Evolutionary conservation across 1,140 invertebrate species (phyloP), one percentile per base, ranked within the genome.

Genomic region (Leptestheria dahalacensis): DNA sequence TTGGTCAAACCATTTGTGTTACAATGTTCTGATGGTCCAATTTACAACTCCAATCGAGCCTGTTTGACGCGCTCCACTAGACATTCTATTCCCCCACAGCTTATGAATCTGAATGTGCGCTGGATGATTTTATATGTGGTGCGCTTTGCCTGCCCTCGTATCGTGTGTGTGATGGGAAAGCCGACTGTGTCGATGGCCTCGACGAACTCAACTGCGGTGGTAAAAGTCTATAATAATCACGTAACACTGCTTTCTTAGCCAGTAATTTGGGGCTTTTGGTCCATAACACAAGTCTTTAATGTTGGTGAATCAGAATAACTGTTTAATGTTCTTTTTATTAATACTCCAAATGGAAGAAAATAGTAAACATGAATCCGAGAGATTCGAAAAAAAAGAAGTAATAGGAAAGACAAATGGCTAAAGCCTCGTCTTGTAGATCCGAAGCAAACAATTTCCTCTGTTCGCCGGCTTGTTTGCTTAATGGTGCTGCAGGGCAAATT

Each of bases 161-260:
- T 41, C 48, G 48, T 25, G 54, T 59, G 50, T 88, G 85, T 73
- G 75, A 88, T 69, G 74, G 77, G 33, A 65, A 70, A 0, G 59
- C 61, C 47, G 70, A 76, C 59, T 77, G 75, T 66, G 64, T 64
- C 2, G 76, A 77, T 65, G 65, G 68, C 26, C 62, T 62, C n/a
- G 71, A 72, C 61, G 69, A 69, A 61, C 59, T 62, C 25, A 64
- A 60, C 21, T 70, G 69, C 63, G 60, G 62, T 67, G 62, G 56
- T 64, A 62, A 29, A 10, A 33, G 29, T 26, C 21, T 47, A 25
- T 25, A 52, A 15, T 52, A 52, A 52, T 20, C 25, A 21, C 11
- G 15, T 52, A 1, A 23, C 50, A 52, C 25, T 52, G 11, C 1
- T 12, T 2, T 12, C 11, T 23, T n/a, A n/a, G n/a, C n/a, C n/a